Percentiles rank a stretch among this genome's conserved stretches.
These are phyloP conservation scores for Chloroceryle aenea DNA, from an alignment of 2,113 vertebrate species.

Conservation along the genomic window DNA sequence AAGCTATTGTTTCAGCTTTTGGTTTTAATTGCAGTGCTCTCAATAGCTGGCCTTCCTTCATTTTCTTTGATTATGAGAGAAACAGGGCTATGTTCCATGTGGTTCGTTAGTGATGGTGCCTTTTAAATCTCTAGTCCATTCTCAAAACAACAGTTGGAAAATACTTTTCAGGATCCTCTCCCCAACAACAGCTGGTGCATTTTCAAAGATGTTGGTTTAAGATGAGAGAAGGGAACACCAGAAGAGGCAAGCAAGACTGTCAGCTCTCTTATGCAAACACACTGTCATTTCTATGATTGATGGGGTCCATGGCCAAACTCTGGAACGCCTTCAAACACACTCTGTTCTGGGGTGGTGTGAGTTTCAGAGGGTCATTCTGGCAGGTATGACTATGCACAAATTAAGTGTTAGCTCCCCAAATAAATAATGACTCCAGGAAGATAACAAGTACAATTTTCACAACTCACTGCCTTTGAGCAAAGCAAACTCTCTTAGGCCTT, in stretches of 20 bases:
- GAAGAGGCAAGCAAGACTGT: not conserved
- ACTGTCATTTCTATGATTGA: slow-evolving; percentile 23
- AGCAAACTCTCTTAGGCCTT: not conserved
- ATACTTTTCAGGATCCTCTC: not conserved
- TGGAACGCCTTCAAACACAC: slow-evolving; percentile 18
- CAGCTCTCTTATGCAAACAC: slow-evolving; percentile 41
- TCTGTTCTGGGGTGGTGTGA: not conserved
- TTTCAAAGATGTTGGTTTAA: slow-evolving; percentile 8
- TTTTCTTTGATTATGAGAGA: slow-evolving; percentile 13
- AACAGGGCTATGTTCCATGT: not conserved
- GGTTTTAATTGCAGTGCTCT: not conserved
- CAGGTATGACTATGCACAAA: slow-evolving; percentile 27
- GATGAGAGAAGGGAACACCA: not conserved
- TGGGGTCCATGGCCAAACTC: not conserved
- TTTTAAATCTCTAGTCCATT: not conserved
- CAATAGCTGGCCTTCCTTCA: slow-evolving; percentile 8
- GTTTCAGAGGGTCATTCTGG: slow-evolving; percentile 28
- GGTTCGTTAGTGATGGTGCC: not conserved
- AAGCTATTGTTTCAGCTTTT: slow-evolving; percentile 55
- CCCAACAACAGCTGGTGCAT: not conserved
- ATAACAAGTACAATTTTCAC: not conserved
- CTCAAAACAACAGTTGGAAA: slow-evolving; percentile 34
- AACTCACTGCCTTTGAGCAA: not conserved
- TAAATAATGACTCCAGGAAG: not conserved
- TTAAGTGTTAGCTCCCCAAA: slow-evolving; percentile 12